These are phyloP conservation scores for Drosophila mayaguana DNA, from an alignment of 2,888 invertebrate genomes.

Conservation along the genomic window DNA sequence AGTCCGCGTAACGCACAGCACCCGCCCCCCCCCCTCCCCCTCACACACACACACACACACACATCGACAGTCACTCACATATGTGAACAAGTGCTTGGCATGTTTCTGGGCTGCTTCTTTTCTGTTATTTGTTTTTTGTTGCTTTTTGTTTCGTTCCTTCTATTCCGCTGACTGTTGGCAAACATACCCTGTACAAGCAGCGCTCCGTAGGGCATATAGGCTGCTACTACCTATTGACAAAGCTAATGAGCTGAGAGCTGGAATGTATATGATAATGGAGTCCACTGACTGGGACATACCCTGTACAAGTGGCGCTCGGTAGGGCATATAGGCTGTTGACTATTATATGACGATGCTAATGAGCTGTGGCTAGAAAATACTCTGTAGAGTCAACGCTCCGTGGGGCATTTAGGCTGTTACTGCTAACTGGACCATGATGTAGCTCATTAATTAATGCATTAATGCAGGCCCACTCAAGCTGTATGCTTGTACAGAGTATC, in stretches of 20 bases:
- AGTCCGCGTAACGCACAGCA: slow-evolving; percentile 20
- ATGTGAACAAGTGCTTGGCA: slow-evolving; percentile 34
- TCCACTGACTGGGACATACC: no score
- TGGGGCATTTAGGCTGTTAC: neutral
- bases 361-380: no score
- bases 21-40: neutral
- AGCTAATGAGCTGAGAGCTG: no score
- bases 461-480: no score
- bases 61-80: neutral
- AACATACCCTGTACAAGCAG: slow-evolving; percentile 17
- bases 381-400: neutral
- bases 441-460: no score
- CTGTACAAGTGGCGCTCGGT: neutral
- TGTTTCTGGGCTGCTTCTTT: slow-evolving; percentile 33
- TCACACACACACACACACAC: slow-evolving; percentile 14
- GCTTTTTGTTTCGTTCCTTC: neutral
- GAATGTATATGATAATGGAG: no score
- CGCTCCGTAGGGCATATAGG: neutral
- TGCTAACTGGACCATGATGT: no score
- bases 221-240: neutral
- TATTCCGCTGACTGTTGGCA: slow-evolving; percentile 7
- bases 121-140: slow-evolving; percentile 9
- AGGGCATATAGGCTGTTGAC: neutral
- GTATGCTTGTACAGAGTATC: neutral
- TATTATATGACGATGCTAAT: no score